A percentile compares a stretch with the other conserved stretches of the same genome.
phyloP scores from a whole-genome alignment of 2,113 vertebrate genomes.

The Nothoprocta perdicaria region DNA sequence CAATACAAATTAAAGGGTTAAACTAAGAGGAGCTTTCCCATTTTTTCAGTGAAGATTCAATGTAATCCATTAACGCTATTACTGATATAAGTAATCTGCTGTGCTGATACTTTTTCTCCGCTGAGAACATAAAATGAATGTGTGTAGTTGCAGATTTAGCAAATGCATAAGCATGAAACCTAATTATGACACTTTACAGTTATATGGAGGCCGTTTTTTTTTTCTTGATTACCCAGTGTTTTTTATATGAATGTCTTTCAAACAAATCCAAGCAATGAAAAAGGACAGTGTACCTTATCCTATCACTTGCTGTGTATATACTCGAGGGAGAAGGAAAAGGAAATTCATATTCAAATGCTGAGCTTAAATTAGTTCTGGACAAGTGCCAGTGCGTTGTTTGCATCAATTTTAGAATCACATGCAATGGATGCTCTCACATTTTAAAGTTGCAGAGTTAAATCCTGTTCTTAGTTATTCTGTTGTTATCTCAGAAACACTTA shows the following conservation, averaged over 20 bases:
- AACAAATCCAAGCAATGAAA: slow-evolving; percentile 13
- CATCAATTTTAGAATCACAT: slow-evolving; percentile 58
- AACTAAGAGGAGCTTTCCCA: not conserved
- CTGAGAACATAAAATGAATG: not conserved
- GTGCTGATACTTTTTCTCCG: not conserved
- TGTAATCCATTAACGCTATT: not conserved
- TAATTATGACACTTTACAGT: not conserved
- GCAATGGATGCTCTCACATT: slow-evolving; percentile 35
- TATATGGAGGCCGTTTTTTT: not conserved
- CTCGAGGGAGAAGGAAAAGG: slow-evolving; percentile 53
- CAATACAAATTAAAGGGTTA: not conserved
- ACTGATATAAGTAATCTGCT: not conserved
- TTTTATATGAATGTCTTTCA: slow-evolving; percentile 33
- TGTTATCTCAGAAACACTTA: not conserved
- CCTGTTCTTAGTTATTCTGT: slow-evolving; percentile 27
- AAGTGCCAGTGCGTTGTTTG: slow-evolving; percentile 41
- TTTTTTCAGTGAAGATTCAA: not conserved
- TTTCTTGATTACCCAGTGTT: slow-evolving; percentile 1
- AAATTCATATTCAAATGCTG: slow-evolving; percentile 63
- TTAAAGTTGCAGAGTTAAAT: slow-evolving; percentile 65
- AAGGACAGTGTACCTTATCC: slow-evolving; percentile 46
- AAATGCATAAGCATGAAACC: not conserved
- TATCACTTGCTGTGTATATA: not conserved
- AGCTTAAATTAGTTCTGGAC: slow-evolving; percentile 67
- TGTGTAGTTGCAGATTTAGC: not conserved